phyloP scores from a whole-genome alignment of 2,888 invertebrate genomes.

The Hirtodrosophila alboralis region DNA sequence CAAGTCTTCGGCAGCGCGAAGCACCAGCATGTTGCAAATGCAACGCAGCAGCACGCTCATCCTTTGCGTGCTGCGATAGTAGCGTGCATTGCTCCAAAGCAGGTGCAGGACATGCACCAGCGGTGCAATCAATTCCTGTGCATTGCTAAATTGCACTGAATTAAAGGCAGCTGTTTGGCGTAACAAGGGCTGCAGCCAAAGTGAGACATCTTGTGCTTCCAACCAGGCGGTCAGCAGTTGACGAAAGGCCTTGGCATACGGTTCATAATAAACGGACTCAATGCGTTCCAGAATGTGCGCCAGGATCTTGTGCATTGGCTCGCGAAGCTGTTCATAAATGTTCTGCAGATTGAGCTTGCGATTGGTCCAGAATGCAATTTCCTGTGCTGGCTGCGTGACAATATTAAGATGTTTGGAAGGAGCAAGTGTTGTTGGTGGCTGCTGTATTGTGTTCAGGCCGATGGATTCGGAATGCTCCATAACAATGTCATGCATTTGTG shows the following conservation, averaged over 20 bases:
- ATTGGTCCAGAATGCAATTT: slow-evolving; percentile 92
- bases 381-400: slow-evolving; percentile 86
- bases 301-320: slow-evolving; percentile 92
- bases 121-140: slow-evolving; percentile 86
- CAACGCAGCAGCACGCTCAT: slow-evolving; percentile 91
- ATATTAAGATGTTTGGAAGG: slow-evolving; percentile 37
- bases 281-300: slow-evolving; percentile 91
- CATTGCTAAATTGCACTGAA: slow-evolving; percentile 88
- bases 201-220: slow-evolving; percentile 93
- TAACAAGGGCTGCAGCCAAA: slow-evolving; percentile 91
- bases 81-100: slow-evolving; percentile 93
- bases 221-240: slow-evolving; percentile 90
- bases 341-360: slow-evolving; percentile 92
- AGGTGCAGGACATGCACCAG: slow-evolving; percentile 93
- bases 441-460: slow-evolving; percentile 17
- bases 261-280: slow-evolving; percentile 90
- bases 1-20: slow-evolving; percentile 89
- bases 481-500: slow-evolving; percentile 87
- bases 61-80: slow-evolving; percentile 88
- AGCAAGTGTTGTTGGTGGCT: slow-evolving; percentile 1
- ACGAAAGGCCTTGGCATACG: slow-evolving; percentile 91
- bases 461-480: slow-evolving; percentile 73
- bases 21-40: slow-evolving; percentile 92
- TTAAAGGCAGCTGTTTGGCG: slow-evolving; percentile 86
- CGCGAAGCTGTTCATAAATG: slow-evolving; percentile 93